phyloP scores from a whole-genome alignment of 2,888 invertebrate species.

The Sabellastarte sp. region DNA sequence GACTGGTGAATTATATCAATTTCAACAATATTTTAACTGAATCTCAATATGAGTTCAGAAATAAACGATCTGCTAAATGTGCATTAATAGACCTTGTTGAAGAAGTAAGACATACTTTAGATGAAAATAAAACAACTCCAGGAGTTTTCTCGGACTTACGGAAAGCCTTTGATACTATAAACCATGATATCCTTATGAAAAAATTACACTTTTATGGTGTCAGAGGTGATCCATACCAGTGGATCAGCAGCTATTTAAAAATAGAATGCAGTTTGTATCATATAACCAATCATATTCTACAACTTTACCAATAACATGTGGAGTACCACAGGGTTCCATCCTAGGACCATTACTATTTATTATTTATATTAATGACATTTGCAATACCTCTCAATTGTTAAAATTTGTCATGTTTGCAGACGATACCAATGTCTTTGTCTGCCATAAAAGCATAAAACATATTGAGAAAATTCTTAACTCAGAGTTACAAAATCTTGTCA shows the following conservation, averaged over 20 bases:
- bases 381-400: not conserved
- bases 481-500: not conserved
- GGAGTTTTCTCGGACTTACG: slow-evolving; percentile 1
- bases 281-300: not conserved
- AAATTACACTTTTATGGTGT: not conserved
- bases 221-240: not conserved
- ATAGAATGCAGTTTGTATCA: not conserved
- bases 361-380: not conserved
- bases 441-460: not conserved
- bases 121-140: not conserved
- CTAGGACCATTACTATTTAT: not conserved
- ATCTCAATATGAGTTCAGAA: not conserved
- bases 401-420: not conserved
- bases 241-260: not conserved
- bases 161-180: slow-evolving; percentile 1
- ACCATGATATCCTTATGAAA: not conserved
- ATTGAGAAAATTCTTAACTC: not conserved
- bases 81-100: not conserved
- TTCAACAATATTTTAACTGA: not conserved
- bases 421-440: not conserved
- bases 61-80: not conserved
- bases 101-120: not conserved
- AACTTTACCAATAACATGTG: not conserved
- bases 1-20: not conserved
- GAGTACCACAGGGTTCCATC: not conserved